A percentile compares a stretch with the other conserved stretches of the same genome.
phyloP scores from a whole-genome alignment of 2,888 invertebrate genomes.

The Nomada ruficornis region DNA sequence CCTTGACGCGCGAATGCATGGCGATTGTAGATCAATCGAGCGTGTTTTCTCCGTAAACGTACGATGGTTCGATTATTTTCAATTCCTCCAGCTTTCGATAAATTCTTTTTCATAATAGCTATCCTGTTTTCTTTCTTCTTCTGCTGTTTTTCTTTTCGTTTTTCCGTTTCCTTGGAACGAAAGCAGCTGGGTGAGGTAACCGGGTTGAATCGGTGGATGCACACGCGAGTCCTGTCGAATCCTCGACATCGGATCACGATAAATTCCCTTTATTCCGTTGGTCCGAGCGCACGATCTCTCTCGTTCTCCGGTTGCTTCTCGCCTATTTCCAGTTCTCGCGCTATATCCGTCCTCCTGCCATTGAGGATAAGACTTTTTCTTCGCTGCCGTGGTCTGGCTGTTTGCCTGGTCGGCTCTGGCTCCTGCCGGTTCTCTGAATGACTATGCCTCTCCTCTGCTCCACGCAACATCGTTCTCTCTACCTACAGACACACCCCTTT shows the following conservation, averaged over 20 bases:
- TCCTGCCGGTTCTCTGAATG: constrained; percentile 72
- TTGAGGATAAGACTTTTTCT: constrained; percentile 72
- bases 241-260: constrained; percentile 50
- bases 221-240: constrained; percentile 8
- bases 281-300: constrained; percentile 8
- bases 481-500: constrained; percentile 4
- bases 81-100: not conserved
- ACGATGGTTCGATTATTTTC: not conserved
- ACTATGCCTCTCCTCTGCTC: constrained; percentile 55
- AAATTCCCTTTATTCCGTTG: constrained; percentile 52
- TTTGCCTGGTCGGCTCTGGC: constrained; percentile 19
- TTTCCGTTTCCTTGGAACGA: not conserved
- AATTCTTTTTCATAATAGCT: too few relatives aligned
- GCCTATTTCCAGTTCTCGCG: constrained; percentile 72
- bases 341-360: constrained; percentile 71
- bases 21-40: constrained; percentile 50
- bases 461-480: constrained; percentile 18
- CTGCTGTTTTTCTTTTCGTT: not conserved
- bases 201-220: constrained; percentile 3
- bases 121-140: too few relatives aligned
- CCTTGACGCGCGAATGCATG: constrained; percentile 58
- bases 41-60: constrained; percentile 2
- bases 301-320: constrained; percentile 43
- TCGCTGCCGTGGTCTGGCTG: constrained; percentile 49
- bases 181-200: not conserved